Conservation (phyloP, 53 echinoderm and acorn worm genomes). For the Henricia sp. region DNA sequence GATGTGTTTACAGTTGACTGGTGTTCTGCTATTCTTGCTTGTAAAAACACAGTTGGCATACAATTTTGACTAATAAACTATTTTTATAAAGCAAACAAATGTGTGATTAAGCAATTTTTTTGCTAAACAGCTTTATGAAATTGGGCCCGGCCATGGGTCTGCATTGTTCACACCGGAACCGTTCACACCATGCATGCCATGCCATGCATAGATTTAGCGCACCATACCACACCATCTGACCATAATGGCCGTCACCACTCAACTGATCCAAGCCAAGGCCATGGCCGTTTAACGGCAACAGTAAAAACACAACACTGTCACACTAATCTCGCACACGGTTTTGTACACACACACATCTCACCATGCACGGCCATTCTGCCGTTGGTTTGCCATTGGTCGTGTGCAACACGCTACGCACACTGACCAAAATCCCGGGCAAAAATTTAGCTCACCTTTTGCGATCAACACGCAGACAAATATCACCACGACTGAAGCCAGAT, state of each 20-base stretch:
- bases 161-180: no score
- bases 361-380: no score
- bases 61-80: no score
- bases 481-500: conserved; percentile 26
- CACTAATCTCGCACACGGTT: neutral
- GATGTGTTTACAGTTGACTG: no score
- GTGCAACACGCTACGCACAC: neutral
- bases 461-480: conserved; percentile 41
- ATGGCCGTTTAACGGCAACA: neutral
- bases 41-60: no score
- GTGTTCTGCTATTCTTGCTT: no score
- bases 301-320: neutral
- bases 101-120: no score
- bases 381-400: no score
- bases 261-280: conserved; percentile 17
- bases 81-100: no score
- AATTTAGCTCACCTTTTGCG: conserved; percentile 49
- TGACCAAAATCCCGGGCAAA: neutral
- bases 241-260: conserved; percentile 18
- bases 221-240: neutral
- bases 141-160: no score
- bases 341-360: neutral
- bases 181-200: no score
- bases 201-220: neutral
- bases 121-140: no score